Evolutionary conservation across 2,797 vertebrate genomes (phyloP).

Genomic region (Eleutherodactylus coqui): DNA sequence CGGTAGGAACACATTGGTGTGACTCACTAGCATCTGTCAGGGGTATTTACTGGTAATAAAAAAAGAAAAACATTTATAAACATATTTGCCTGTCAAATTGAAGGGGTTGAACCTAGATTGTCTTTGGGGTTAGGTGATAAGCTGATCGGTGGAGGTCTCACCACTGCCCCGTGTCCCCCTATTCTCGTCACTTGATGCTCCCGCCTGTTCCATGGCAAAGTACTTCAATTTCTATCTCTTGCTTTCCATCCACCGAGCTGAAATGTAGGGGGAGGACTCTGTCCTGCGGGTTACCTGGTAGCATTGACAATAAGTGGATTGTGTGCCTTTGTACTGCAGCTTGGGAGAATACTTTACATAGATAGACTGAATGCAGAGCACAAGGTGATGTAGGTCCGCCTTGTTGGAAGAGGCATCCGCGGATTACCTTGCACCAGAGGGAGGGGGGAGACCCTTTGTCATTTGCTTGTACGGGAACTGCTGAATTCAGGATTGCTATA

Average conservation of each 20-base stretch:
- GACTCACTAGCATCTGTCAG: no score
- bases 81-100: no score
- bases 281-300: no score
- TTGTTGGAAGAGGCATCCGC: constrained; percentile 29
- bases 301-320: background rate
- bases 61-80: no score
- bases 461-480: constrained; percentile 86
- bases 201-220: background rate
- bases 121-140: no score
- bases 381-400: constrained; percentile 25
- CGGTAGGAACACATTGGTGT: no score
- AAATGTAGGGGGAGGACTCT: background rate
- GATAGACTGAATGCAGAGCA: background rate
- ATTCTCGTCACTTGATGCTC: no score
- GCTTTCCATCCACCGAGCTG: background rate
- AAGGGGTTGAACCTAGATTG: no score
- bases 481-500: constrained; percentile 92
- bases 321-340: background rate
- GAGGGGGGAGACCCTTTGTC: constrained; percentile 77
- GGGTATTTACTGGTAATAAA: no score
- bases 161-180: no score
- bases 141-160: no score
- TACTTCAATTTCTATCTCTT: background rate
- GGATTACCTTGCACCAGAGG: constrained; percentile 71
- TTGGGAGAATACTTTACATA: background rate